phyloP scores from a whole-genome alignment of 1,140 invertebrate species.

The Drosophila paulistorum region DNA sequence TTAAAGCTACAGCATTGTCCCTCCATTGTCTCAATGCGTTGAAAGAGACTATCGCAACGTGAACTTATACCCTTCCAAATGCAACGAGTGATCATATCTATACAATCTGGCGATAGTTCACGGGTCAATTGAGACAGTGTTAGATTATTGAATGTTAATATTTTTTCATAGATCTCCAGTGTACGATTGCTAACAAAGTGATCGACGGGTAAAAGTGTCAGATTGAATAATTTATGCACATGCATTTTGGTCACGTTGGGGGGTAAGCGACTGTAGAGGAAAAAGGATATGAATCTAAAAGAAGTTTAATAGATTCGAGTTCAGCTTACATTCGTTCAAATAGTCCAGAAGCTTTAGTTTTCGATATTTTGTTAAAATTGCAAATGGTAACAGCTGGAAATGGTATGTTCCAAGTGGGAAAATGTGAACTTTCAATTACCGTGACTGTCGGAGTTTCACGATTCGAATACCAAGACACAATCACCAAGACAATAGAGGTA shows the following conservation, averaged over 20 bases:
- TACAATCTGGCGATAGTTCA: slow-evolving; percentile 84
- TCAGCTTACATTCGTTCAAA: slow-evolving; percentile 80
- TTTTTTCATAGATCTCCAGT: slow-evolving; percentile 71
- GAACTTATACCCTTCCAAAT: slow-evolving; percentile 86
- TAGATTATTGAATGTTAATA: slow-evolving; percentile 82
- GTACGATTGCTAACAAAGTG: slow-evolving; percentile 40
- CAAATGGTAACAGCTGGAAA: slow-evolving; percentile 88
- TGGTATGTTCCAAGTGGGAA: slow-evolving; percentile 88
- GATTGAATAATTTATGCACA: slow-evolving; percentile 63
- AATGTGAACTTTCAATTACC: slow-evolving; percentile 88
- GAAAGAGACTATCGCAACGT: slow-evolving; percentile 86
- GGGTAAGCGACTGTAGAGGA: slow-evolving; percentile 53
- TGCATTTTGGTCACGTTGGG: slow-evolving; percentile 49
- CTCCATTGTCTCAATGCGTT: slow-evolving; percentile 84
- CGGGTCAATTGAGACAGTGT: slow-evolving; percentile 66
- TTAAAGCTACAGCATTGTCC: slow-evolving; percentile 88
- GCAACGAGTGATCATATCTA: slow-evolving; percentile 85
- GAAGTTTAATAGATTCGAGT: background rate
- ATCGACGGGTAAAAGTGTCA: slow-evolving; percentile 62
- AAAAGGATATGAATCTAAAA: background rate
- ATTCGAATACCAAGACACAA: slow-evolving; percentile 83
- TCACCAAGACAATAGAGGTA: slow-evolving; percentile 82
- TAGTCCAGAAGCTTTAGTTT: slow-evolving; percentile 50
- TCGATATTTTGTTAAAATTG: slow-evolving; percentile 85
- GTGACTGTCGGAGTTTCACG: slow-evolving; percentile 83